A percentile compares a stretch with the other conserved stretches of the same genome.
phyloP scores from a whole-genome alignment of 92 coral and sea anemone genomes.

The Epizoanthus fatuus region DNA sequence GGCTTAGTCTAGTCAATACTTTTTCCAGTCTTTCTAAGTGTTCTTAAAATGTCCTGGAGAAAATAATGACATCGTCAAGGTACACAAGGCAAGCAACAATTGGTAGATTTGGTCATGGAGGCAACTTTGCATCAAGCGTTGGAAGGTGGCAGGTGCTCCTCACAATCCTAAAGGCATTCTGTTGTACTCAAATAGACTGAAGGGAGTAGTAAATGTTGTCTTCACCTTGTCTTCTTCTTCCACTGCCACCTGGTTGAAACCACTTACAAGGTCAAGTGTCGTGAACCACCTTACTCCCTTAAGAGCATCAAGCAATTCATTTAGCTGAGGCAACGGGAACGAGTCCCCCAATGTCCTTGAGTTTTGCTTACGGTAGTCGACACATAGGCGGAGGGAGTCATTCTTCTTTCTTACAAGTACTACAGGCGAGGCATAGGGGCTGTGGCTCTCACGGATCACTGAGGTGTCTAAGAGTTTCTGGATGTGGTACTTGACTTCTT shows the following conservation, averaged over 20 bases:
- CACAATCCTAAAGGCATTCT: conserved; percentile 3
- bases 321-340: not conserved
- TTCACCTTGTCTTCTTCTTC: no score
- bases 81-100: not conserved
- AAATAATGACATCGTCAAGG: not conserved
- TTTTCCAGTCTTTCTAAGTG: not conserved
- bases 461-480: not conserved
- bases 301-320: not conserved
- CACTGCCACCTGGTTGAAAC: not conserved
- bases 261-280: not conserved
- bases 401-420: not conserved
- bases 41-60: not conserved
- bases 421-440: not conserved
- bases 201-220: no score
- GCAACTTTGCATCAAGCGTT: not conserved
- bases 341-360: no score
- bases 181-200: conserved; percentile 3
- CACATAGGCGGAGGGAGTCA: not conserved
- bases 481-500: not conserved
- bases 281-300: not conserved
- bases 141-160: not conserved
- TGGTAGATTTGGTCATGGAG: no score
- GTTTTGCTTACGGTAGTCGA: not conserved
- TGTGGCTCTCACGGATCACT: not conserved
- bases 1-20: not conserved